Evolutionary conservation across 2,113 vertebrate genomes (phyloP).

Genomic region (Sterrhoptilus dennistouni): DNA sequence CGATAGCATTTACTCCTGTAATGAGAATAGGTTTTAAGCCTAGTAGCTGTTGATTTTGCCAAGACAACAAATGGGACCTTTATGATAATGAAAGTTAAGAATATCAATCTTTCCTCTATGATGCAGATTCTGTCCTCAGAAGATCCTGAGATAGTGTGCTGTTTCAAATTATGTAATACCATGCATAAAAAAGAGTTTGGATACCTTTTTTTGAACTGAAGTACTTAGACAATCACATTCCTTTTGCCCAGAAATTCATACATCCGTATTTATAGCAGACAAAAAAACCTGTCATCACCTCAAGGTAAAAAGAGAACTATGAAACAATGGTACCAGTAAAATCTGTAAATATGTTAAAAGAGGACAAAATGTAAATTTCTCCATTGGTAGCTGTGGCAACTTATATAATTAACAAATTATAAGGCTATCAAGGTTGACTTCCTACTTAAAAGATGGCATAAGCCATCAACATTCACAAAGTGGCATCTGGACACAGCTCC

Average conservation of each 20-base stretch:
- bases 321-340: background rate
- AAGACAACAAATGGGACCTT: background rate
- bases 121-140: background rate
- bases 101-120: background rate
- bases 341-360: background rate
- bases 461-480: background rate
- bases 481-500: background rate
- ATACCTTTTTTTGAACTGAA: background rate
- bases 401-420: background rate
- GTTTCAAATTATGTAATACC: background rate
- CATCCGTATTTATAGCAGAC: background rate
- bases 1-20: background rate
- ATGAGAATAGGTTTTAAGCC: background rate
- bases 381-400: rapidly evolving
- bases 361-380: background rate
- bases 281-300: background rate
- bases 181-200: background rate
- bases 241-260: background rate
- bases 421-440: background rate
- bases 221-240: background rate
- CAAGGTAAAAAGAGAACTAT: background rate
- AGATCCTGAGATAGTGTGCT: background rate
- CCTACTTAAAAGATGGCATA: background rate
- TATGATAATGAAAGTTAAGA: background rate
- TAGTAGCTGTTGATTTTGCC: background rate